These are phyloP conservation scores for Epinotia ramella DNA, from an alignment of 2,888 invertebrate species.

Conservation along the genomic window DNA sequence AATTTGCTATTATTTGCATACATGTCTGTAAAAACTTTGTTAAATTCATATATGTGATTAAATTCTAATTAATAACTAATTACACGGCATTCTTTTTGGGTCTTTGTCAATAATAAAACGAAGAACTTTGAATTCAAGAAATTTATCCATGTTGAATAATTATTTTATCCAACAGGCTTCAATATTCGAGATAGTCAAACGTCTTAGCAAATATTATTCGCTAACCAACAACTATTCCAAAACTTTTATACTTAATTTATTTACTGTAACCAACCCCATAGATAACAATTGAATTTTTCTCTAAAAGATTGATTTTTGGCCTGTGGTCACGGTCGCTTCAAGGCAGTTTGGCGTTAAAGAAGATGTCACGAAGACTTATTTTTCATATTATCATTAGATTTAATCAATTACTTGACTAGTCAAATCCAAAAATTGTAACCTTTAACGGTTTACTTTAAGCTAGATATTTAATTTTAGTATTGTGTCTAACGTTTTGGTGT, in stretches of 20 bases:
- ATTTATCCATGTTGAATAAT: not conserved
- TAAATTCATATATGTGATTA: not conserved
- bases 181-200: slow-evolving; percentile 4
- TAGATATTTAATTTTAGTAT: slow-evolving; percentile 5
- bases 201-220: slow-evolving; percentile 18
- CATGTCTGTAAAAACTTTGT: too few species aligned
- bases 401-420: slow-evolving; percentile 25
- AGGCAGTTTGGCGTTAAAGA: slow-evolving; percentile 39
- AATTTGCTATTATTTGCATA: not conserved
- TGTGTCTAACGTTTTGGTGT: slow-evolving; percentile 23
- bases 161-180: not conserved
- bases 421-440: slow-evolving; percentile 28
- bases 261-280: slow-evolving; percentile 18
- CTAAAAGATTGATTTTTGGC: slow-evolving; percentile 18
- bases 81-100: too few species aligned
- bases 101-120: too few species aligned
- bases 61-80: not conserved
- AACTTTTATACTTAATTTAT: slow-evolving; percentile 25
- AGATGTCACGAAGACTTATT: slow-evolving; percentile 21
- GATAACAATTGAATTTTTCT: slow-evolving; percentile 9
- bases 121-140: too few species aligned
- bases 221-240: slow-evolving; percentile 26
- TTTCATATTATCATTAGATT: slow-evolving; percentile 7
- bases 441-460: not conserved
- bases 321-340: slow-evolving; percentile 6